These are phyloP conservation scores for Ephialtes manifestator DNA, from an alignment of 2,888 invertebrate species.

Conservation along the genomic window DNA sequence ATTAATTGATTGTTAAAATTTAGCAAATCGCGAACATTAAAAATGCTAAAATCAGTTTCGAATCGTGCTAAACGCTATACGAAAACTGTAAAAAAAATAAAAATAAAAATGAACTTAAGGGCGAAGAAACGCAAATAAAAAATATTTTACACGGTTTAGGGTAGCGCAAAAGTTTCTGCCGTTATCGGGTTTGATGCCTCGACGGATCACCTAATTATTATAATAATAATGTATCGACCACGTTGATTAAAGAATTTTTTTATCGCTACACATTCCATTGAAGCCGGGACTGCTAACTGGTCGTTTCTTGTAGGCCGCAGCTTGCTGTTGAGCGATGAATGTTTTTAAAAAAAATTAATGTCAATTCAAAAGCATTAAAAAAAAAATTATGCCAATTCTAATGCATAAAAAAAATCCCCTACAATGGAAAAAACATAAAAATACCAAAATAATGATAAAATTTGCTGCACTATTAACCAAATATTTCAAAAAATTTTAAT, in stretches of 20 bases:
- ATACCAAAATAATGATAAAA: no score
- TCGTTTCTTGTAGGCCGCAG: constrained; percentile 53
- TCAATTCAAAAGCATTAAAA: no score
- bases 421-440: no score
- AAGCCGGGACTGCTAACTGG: constrained; percentile 81
- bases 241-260: constrained; percentile 55
- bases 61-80: constrained; percentile 14
- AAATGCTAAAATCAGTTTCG: constrained; percentile 25
- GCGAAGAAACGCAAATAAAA: constrained; percentile 26
- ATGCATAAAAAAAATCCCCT: no score
- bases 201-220: constrained; percentile 35
- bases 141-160: constrained; percentile 72
- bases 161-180: constrained; percentile 58
- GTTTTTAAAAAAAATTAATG: constrained; percentile 2
- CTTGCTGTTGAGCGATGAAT: constrained; percentile 46
- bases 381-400: no score
- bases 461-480: no score
- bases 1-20: constrained; percentile 16
- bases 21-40: not conserved
- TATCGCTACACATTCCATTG: constrained; percentile 77
- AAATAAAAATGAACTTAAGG: constrained; percentile 15
- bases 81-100: not conserved
- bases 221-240: constrained; percentile 59
- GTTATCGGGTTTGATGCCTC: constrained; percentile 30
- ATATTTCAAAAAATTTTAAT: no score